Conservation (phyloP, 2,888 invertebrate species). For the Caenorhabditis sp. region DNA sequence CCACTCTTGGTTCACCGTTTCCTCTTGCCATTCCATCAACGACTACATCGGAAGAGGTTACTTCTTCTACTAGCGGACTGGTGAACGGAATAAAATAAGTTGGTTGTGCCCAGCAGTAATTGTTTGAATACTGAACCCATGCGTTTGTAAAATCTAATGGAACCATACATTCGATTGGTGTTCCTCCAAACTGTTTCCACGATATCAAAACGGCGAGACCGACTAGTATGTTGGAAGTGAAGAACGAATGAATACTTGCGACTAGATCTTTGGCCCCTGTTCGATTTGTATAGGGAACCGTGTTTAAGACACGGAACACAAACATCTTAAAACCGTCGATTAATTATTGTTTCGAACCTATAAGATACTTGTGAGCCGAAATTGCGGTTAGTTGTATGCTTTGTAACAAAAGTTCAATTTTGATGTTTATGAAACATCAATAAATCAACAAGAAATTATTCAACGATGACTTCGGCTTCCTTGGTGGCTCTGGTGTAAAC, state of each 20-base stretch:
- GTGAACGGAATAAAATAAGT: conserved; percentile 67
- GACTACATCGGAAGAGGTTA: conserved; percentile 22
- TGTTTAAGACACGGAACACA: conserved; percentile 66
- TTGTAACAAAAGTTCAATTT: conserved; percentile 12
- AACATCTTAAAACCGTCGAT: conserved; percentile 50
- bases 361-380: conserved; percentile 11
- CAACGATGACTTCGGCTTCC: conserved; percentile 66
- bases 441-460: conserved; percentile 50
- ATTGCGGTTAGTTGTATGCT: conserved; percentile 9
- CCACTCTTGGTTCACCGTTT: conserved; percentile 20
- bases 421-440: conserved; percentile 51
- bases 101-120: conserved; percentile 66
- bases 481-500: conserved; percentile 70
- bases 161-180: conserved; percentile 67
- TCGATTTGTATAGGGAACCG: conserved; percentile 66
- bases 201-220: conserved; percentile 66
- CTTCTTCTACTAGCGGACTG: conserved; percentile 25
- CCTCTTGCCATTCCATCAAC: conserved; percentile 19
- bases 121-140: conserved; percentile 65
- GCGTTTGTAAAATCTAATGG: conserved; percentile 56
- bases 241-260: conserved; percentile 63
- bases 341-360: not conserved
- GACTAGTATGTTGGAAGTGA: conserved; percentile 67
- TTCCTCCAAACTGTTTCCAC: conserved; percentile 69
- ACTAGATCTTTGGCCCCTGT: conserved; percentile 64